Base-by-base conservation (phyloP, 2,113 vertebrate genomes). In the Ploceus nigricollis region DNA sequence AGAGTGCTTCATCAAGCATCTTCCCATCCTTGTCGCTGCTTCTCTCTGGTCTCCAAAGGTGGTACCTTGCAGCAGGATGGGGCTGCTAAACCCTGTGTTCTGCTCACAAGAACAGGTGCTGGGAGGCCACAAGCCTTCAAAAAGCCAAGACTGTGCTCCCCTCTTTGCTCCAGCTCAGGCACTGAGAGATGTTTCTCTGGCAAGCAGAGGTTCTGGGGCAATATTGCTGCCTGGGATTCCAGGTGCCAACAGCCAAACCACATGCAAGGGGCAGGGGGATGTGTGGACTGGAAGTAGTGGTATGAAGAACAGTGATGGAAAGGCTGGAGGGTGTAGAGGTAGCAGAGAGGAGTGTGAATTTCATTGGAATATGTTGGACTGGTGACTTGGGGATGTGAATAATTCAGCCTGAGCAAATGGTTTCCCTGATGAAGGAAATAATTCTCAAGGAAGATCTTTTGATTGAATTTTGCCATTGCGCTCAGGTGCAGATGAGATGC, bases 241-340 rank as follows among this genome's bases (percentile, higher is more conserved):
- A 13, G 40, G 7, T 51, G 1, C n/a, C 48, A 35, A 24, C 20
- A 68, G 28, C 10, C n/a, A 84, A 64, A 65, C 11, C 13, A 7
- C 0, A 5, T 24, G 20, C 1, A 4, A 60, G 53, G 9, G 37
- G 15, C 1, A 0, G 10, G 9, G 19, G 22, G 5, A 19, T 31
- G 22, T 24, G 24, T 24, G n/a, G 8, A 2, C 24, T 40, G 25
- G 44, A 37, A 56, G 18, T 0, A 37, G 7, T 51, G 31, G 6
- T 54, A 9, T 87, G 60, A 84, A 71, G 31, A 56, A 31, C 0
- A 0, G 7, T 7, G 15, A 56, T 39, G 47, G 40, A 77, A 54
- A 77, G 47, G n/a, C 10, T 80, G 54, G 22, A 58, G 12, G 5
- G 15, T 44, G 13, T 10, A 45, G 15, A 86, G 8, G 3, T 3